Evolutionary conservation across 2,888 invertebrate genomes (phyloP).

Genomic region (Tetropium fuscum): DNA sequence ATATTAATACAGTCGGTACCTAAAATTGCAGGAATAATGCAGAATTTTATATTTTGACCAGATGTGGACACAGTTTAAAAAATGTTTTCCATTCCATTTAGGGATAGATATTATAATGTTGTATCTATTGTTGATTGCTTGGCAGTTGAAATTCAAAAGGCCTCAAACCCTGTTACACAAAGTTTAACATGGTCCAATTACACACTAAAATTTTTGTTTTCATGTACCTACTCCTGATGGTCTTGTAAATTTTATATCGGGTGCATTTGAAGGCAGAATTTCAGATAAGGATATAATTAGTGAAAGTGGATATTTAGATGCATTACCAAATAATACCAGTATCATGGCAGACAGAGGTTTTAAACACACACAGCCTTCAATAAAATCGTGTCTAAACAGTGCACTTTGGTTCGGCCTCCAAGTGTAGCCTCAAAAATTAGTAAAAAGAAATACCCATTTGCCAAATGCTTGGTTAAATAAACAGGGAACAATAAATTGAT

Average conservation of each 20-base stretch:
- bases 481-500: too few relatives aligned
- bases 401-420: too few relatives aligned
- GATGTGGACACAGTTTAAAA: background rate
- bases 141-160: background rate
- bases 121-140: background rate
- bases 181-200: background rate
- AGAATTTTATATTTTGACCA: background rate
- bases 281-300: background rate
- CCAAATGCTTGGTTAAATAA: too few relatives aligned
- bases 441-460: too few relatives aligned
- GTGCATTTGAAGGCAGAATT: background rate
- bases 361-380: too few relatives aligned
- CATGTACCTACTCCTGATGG: background rate
- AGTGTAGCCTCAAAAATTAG: too few relatives aligned
- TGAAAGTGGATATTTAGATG: too few relatives aligned
- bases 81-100: background rate
- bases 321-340: too few relatives aligned
- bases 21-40: background rate
- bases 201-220: background rate
- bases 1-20: background rate
- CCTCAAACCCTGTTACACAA: background rate
- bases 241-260: background rate
- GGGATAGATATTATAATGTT: background rate
- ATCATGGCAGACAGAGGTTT: too few relatives aligned
- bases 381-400: too few relatives aligned